A percentile compares a stretch with the other conserved stretches of the same genome.
These are phyloP conservation scores for Strix aluco DNA, from an alignment of 2,113 vertebrate species.

Conservation along the genomic window DNA sequence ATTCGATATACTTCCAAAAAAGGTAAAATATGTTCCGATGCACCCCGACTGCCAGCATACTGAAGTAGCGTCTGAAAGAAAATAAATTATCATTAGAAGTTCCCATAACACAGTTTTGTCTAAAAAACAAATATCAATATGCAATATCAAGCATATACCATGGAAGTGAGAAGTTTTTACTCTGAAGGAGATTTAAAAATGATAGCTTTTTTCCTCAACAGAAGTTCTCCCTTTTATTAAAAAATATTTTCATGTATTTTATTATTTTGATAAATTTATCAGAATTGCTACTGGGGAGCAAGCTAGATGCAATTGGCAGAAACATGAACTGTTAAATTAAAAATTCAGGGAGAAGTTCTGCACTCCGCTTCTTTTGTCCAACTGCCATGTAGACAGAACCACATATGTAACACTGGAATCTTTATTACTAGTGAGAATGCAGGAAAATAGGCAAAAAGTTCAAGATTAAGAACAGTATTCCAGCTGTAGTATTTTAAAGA, in stretches of 20 bases:
- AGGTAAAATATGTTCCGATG: conserved; percentile 90
- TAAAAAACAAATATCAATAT: not conserved
- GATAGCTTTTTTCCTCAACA: not conserved
- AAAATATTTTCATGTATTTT: not conserved
- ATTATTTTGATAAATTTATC: not conserved
- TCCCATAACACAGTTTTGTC: not conserved
- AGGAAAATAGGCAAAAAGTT: not conserved
- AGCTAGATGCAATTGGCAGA: not conserved
- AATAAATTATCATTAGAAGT: not conserved
- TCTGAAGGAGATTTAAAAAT: not conserved
- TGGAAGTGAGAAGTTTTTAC: not conserved
- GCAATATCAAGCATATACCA: not conserved
- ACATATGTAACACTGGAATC: not conserved
- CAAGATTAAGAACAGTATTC: not conserved
- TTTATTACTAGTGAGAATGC: not conserved
- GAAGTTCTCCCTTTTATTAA: not conserved
- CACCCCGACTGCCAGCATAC: conserved; percentile 91
- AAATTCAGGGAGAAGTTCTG: not conserved
- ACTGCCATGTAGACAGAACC: not conserved
- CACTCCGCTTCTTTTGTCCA: not conserved
- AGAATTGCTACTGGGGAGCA: not conserved
- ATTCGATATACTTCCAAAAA: conserved; percentile 96
- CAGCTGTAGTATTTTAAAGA: not conserved
- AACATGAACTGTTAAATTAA: not conserved
- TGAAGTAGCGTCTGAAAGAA: conserved; percentile 89